phyloP scores from a whole-genome alignment of 2,113 vertebrate genomes.

The Psephotus haematonotus region DNA sequence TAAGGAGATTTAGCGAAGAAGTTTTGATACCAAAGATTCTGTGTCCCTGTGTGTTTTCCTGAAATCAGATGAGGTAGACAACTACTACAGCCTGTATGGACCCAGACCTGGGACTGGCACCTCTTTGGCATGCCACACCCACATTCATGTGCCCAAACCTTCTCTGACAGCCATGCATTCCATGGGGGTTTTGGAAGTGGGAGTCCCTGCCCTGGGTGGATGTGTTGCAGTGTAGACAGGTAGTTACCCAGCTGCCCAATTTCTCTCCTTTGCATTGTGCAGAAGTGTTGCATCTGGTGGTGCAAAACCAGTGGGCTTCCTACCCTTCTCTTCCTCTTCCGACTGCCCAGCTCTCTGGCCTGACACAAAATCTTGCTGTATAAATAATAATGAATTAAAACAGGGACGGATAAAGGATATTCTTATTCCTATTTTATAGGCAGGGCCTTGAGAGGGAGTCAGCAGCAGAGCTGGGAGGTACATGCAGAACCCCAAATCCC shows the following conservation, averaged over 20 bases:
- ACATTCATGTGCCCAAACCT: neutral
- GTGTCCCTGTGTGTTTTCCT: neutral
- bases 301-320: too few species aligned
- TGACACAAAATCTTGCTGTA: neutral
- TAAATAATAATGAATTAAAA: neutral
- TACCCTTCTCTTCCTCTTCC: neutral
- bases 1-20: neutral
- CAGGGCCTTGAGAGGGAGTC: neutral
- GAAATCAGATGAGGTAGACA: neutral
- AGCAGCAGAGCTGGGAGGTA: neutral
- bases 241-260: neutral
- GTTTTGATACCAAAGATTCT: neutral
- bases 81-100: neutral
- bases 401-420: neutral
- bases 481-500: neutral
- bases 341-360: neutral
- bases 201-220: neutral
- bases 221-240: neutral
- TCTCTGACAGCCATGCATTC: accelerated
- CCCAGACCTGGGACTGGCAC: accelerated
- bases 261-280: neutral
- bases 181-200: neutral
- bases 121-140: neutral
- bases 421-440: neutral
- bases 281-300: accelerated